Base-by-base conservation (phyloP, 2,797 vertebrate species). In the Platalea minor region DNA sequence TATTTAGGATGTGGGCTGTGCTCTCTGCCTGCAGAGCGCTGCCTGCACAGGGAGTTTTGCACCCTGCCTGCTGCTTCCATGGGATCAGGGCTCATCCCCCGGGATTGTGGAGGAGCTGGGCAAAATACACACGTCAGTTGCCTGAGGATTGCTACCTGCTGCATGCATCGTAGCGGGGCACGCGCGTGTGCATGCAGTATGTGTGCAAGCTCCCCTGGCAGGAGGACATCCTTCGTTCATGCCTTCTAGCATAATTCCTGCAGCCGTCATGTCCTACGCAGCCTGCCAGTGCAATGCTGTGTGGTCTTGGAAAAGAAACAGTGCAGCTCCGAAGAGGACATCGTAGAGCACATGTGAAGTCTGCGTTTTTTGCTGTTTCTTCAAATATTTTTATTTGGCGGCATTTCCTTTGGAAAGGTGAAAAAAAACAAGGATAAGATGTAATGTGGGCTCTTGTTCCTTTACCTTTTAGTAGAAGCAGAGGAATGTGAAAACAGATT, bases 181-280 rank as follows among this genome's bases (percentile, higher is more conserved):
- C n/a, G 1, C 1, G 13, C 2, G 7, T 24, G 23, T 61, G 54
- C 13, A 4, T 1, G 3, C 17, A 69, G 69, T 43, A 11, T 0
- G 0, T n/a, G 20, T 64, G 45, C 26, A 24, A 24, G 70, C 20
- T 69, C 29, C 12, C 31, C 51, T 84, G 74, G 60, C 25, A 39
- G 81, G 43, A 80, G 17, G 57, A 1, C 18, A 20, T 48, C 16
- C 28, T 74, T 74, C 9, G 2, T 61, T 87, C 25, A 0, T 26
- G 64, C 43, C 14, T 87, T 50, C 11, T 8, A 41, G 33, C 17
- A 2, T 0, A 2, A 37, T 59, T 63, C 24, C 24, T 83, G 53
- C 48, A 39, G 45, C 37, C 13, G 2, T 69, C 46, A 28, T 2
- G 0, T 78, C 65, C 25, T 48, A 21, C 31, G 24, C 59, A 63